Evolutionary conservation across 1,140 invertebrate species (phyloP).

Genomic region (Magallana ariakensis): DNA sequence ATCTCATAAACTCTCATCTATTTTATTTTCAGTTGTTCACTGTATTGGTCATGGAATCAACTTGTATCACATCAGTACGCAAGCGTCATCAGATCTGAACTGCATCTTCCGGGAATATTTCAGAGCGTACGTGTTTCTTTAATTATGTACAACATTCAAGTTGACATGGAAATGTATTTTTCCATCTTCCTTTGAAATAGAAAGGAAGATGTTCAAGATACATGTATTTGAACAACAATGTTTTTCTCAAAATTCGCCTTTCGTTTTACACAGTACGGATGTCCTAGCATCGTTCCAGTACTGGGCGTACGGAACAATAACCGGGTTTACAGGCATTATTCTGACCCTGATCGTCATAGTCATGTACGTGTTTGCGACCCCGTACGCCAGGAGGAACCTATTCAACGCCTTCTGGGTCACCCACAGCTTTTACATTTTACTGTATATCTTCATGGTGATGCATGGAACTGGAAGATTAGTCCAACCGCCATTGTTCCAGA

Average conservation of each 20-base stretch:
- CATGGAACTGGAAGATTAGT: constrained; percentile 92
- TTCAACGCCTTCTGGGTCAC: constrained; percentile 91
- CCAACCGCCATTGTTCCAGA: constrained; percentile 90
- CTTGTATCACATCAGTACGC: constrained; percentile 99
- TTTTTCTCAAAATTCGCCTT: constrained; percentile 16
- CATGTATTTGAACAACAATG: no score
- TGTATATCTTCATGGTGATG: constrained; percentile 94
- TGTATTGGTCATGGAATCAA: constrained; percentile 98
- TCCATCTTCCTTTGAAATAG: no score
- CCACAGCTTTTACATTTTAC: constrained; percentile 93
- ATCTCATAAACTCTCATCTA: not conserved
- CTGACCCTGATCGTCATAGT: constrained; percentile 96
- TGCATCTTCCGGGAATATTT: constrained; percentile 84
- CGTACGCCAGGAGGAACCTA: constrained; percentile 91
- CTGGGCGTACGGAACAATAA: constrained; percentile 72
- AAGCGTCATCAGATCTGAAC: constrained; percentile 87
- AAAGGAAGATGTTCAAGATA: no score
- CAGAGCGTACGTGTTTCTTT: constrained; percentile 69
- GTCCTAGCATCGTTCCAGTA: constrained; percentile 70
- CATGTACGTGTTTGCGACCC: constrained; percentile 98
- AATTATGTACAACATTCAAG: not conserved
- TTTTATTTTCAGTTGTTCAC: constrained; percentile 82
- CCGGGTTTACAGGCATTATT: constrained; percentile 91
- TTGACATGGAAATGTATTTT: not conserved
- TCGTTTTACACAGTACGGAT: constrained; percentile 61